phyloP scores from a whole-genome alignment of 1,140 invertebrate species.

The Stegodyphus mimosarum region DNA sequence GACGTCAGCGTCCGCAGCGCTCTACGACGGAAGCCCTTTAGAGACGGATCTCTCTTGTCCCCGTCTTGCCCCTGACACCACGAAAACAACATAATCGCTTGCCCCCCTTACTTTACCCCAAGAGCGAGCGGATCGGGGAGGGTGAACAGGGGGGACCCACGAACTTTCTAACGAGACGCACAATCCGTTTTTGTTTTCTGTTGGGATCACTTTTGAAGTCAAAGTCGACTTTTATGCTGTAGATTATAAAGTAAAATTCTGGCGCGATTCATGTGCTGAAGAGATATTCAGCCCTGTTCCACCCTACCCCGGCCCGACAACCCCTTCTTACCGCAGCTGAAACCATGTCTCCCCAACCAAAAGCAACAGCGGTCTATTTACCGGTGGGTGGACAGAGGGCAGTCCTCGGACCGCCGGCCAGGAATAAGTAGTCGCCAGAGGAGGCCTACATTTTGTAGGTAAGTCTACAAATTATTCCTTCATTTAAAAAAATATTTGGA shows the following conservation, averaged over 20 bases:
- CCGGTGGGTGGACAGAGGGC: constrained; percentile 23
- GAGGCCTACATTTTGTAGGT: constrained; percentile 43
- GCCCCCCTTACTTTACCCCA: constrained; percentile 35
- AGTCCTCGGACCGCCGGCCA: constrained; percentile 23
- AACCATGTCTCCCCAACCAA: constrained; percentile 27
- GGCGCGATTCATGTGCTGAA: not conserved
- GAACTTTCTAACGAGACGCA: constrained; percentile 2
- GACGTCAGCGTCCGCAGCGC: constrained; percentile 38
- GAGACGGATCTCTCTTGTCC: not conserved
- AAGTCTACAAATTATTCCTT: not conserved
- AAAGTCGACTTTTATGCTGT: too few species aligned
- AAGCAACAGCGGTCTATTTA: not conserved
- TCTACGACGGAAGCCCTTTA: not conserved
- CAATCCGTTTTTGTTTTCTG: constrained; percentile 12
- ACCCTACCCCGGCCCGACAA: constrained; percentile 37
- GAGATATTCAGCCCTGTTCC: constrained; percentile 42
- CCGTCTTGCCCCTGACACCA: constrained; percentile 28
- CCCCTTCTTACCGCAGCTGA: constrained; percentile 4
- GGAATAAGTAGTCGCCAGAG: constrained; percentile 48
- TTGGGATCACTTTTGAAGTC: not conserved
- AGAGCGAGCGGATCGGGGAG: constrained; percentile 40
- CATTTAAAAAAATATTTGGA: not conserved
- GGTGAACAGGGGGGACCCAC: constrained; percentile 41
- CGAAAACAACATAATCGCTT: constrained; percentile 45
- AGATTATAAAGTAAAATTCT: too few species aligned